Conservation (phyloP, 2,113 vertebrate species). For the Stegostoma tigrinum region DNA sequence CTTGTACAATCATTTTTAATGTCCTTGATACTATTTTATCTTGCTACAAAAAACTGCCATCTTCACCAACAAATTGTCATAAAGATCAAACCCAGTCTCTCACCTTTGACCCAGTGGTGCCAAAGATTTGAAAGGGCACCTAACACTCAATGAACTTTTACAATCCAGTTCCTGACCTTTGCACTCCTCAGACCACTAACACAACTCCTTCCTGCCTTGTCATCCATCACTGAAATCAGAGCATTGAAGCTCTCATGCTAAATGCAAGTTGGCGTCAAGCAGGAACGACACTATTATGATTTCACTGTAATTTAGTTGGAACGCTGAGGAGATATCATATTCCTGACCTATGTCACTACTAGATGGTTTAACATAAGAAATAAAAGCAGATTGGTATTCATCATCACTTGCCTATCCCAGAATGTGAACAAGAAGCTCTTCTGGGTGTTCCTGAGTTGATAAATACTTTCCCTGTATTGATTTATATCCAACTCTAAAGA, state of each 20-base stretch:
- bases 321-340: constrained; percentile 31
- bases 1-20: not conserved
- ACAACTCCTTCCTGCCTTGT: constrained; percentile 32
- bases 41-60: not conserved
- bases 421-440: constrained; percentile 7
- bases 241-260: not conserved
- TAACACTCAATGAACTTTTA: constrained; percentile 26
- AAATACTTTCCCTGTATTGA: not conserved
- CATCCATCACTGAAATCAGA: constrained; percentile 25
- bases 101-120: constrained; percentile 36
- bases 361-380: not conserved
- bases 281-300: constrained; percentile 36
- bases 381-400: not conserved
- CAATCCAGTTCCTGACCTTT: constrained; percentile 31
- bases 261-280: constrained; percentile 10
- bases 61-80: constrained; percentile 38
- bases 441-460: not conserved
- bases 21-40: not conserved
- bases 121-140: constrained; percentile 32
- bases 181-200: not conserved
- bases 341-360: constrained; percentile 25
- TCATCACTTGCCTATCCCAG: not conserved
- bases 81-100: constrained; percentile 24
- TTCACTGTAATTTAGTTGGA: constrained; percentile 31
- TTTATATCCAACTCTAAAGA: not conserved